phyloP scores from a whole-genome alignment of 2,113 vertebrate genomes.

The Nothobranchius furzeri region DNA sequence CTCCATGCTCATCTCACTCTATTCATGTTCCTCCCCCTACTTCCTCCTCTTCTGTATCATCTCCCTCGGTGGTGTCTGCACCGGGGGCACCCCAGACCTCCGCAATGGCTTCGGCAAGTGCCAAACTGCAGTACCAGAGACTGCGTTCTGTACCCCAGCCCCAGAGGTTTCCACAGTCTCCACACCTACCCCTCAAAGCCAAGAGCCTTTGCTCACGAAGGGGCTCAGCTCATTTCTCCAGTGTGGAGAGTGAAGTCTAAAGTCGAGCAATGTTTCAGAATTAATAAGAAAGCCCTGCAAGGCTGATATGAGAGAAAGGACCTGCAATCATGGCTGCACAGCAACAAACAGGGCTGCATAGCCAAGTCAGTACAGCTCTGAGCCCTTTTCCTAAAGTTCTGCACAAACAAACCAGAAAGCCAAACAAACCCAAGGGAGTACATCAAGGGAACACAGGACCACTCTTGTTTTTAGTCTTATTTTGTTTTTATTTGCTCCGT shows the following conservation, averaged over 20 bases:
- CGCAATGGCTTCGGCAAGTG: constrained; percentile 78
- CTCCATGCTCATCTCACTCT: constrained; percentile 73
- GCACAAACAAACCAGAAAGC: constrained; percentile 67
- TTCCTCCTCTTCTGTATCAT: constrained; percentile 79
- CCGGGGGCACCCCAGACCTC: constrained; percentile 76
- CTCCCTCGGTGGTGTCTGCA: constrained; percentile 75
- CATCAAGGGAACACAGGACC: constrained; percentile 36
- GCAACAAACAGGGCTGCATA: constrained; percentile 33
- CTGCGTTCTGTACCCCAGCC: constrained; percentile 78
- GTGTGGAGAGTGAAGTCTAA: constrained; percentile 93
- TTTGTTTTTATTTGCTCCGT: constrained; percentile 48
- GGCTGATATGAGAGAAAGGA: constrained; percentile 20
- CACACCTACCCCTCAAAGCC: constrained; percentile 81
- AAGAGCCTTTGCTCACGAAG: constrained; percentile 87
- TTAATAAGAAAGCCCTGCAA: constrained; percentile 25
- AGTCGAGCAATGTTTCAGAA: constrained; percentile 27
- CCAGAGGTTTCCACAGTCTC: constrained; percentile 79
- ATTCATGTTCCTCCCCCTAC: constrained; percentile 70
- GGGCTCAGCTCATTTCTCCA: constrained; percentile 91
- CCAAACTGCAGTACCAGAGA: constrained; percentile 84
- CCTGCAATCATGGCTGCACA: constrained; percentile 34
- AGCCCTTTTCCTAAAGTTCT: constrained; percentile 64
- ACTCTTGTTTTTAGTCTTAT: constrained; percentile 11
- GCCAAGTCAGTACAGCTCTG: constrained; percentile 57
- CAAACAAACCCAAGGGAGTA: constrained; percentile 45